Percentiles rank a stretch among this genome's conserved stretches.
These are phyloP conservation scores for Oscheius sp. DNA, from an alignment of 2,888 invertebrate species.

Conservation along the genomic window DNA sequence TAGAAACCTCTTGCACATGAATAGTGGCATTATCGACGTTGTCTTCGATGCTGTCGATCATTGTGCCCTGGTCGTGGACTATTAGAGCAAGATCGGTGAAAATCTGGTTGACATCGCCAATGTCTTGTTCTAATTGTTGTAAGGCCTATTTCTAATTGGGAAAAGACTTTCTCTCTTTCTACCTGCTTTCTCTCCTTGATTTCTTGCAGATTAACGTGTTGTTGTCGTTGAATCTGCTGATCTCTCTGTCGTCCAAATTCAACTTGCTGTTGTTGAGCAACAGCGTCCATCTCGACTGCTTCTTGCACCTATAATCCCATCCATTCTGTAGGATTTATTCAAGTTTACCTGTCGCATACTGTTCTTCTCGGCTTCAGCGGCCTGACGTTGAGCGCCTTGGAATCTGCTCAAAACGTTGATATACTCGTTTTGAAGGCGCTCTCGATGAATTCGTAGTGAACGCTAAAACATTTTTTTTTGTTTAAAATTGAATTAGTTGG, in stretches of 20 bases:
- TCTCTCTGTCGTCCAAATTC: constrained; percentile 21
- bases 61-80: constrained; percentile 68
- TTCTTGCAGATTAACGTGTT: constrained; percentile 58
- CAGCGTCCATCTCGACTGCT: constrained; percentile 32
- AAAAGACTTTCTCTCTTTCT: neutral
- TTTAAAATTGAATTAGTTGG: too few species aligned
- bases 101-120: constrained; percentile 68
- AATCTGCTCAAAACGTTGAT: constrained; percentile 61
- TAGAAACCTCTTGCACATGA: constrained; percentile 57
- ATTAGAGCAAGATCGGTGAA: constrained; percentile 67
- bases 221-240: constrained; percentile 56
- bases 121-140: constrained; percentile 64
- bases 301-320: constrained; percentile 34
- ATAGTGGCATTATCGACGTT: constrained; percentile 67
- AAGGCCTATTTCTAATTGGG: constrained; percentile 48
- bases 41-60: constrained; percentile 69
- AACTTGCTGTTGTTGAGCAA: neutral
- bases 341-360: constrained; percentile 38
- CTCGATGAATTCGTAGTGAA: constrained; percentile 55
- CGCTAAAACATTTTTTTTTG: constrained; percentile 41
- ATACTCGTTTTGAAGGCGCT: constrained; percentile 66
- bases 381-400: constrained; percentile 59
- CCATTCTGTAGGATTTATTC: too few species aligned
- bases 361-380: constrained; percentile 52
- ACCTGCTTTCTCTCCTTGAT: constrained; percentile 64